phyloP scores from a whole-genome alignment of 2,113 vertebrate species.

The Pseudonaja textilis region DNA sequence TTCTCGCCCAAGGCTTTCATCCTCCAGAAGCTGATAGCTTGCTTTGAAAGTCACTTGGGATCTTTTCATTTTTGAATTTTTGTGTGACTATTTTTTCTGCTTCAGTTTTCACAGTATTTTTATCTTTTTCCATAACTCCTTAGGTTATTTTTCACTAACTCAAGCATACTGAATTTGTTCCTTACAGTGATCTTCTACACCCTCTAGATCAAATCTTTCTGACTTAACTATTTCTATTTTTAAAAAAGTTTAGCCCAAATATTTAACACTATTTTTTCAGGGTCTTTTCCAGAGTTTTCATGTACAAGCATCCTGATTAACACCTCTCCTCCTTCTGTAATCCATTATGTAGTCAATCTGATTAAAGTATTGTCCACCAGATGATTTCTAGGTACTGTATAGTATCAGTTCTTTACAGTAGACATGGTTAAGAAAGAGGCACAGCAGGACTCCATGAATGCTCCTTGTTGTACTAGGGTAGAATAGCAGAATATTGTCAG shows the following conservation, averaged over 20 bases:
- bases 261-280: neutral
- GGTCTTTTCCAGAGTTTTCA: neutral
- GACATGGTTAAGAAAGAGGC: neutral
- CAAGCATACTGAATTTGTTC: neutral
- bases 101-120: neutral
- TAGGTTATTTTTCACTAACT: neutral
- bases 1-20: neutral
- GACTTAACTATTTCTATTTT: neutral
- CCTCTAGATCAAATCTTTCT: neutral
- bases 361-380: neutral
- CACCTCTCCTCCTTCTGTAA: neutral
- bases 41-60: neutral
- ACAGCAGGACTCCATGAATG: neutral
- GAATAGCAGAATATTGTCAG: neutral
- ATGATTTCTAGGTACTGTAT: neutral
- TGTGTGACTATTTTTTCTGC: neutral
- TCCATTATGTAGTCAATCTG: neutral
- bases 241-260: neutral
- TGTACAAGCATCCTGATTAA: neutral
- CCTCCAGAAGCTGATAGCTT: neutral
- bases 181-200: neutral
- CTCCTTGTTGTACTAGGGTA: neutral
- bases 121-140: neutral
- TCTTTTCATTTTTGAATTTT: neutral
- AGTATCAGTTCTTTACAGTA: neutral